Base-by-base conservation (phyloP, 2,888 invertebrate species). In the Polymixis flavicincta region DNA sequence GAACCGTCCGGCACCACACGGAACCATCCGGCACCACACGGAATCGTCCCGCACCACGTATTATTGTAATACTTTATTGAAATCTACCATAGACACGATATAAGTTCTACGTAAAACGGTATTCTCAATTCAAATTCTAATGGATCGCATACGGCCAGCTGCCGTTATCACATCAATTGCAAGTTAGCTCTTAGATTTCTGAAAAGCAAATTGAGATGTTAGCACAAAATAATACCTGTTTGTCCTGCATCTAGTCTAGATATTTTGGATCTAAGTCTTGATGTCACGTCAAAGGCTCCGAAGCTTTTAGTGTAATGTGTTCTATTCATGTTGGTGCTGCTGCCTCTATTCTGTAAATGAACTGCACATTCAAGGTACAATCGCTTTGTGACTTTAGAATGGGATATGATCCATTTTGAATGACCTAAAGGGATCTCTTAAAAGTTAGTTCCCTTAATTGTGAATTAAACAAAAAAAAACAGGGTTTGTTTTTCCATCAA, bases 221-320 rank as follows among this genome's bases (percentile, higher is more conserved):
- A 17, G 32, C 32, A 28, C n/a, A 25, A 11, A 45, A 5, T 5
- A 37, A 3, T 37, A 37, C 6, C 37, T 22, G 25, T 25, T 42
- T 64, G 63, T 19, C 7, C 5, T 13, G 22, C 14, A 22, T 60
- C 9, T 66, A 37, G 42, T 52, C 32, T 52, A 45, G 45, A n/a
- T 37, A 48, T 52, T 32, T 52, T 32, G n/a, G 42, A 71, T 54
- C 32, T 17, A 19, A 19, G 52, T 60, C 19, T 25, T 59, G 50
- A n/a, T 50, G 42, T 28, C 3, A 65, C 25, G 60, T 54, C 60
- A 76, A 76, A 60, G 48, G 68, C 5, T 52, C 2, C 7, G 17
- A 66, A 60, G 52, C 67, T 60, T 60, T 66, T n/a, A 75, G 57
- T 42, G n/a, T 14, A 52, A 66, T 76, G 52, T 54, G 25, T 28